phyloP scores from a whole-genome alignment of 2,113 vertebrate species.

The Amphiprion percula region DNA sequence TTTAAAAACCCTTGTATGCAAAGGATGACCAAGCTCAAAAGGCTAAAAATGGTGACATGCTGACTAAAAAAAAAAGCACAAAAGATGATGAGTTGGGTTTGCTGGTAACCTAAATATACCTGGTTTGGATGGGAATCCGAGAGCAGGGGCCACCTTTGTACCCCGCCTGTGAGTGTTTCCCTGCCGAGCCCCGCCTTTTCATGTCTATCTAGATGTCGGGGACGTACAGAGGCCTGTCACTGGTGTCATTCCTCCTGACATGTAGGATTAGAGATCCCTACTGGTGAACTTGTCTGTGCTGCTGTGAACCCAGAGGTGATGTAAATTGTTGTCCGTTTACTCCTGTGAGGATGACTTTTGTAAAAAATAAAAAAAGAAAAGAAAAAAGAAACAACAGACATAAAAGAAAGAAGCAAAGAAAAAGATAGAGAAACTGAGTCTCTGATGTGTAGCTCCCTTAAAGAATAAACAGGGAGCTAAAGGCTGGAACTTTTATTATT shows the following conservation, averaged over 20 bases:
- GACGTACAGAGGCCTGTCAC: constrained; percentile 47
- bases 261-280: constrained; percentile 74
- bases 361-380: constrained; percentile 18
- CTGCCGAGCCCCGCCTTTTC: constrained; percentile 46
- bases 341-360: constrained; percentile 73
- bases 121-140: constrained; percentile 30
- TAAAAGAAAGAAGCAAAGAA: not conserved
- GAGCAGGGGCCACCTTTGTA: constrained; percentile 40
- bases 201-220: constrained; percentile 64
- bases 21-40: constrained; percentile 20
- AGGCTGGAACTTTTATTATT: constrained; percentile 58
- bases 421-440: constrained; percentile 35
- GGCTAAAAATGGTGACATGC: constrained; percentile 29
- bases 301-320: constrained; percentile 80
- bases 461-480: constrained; percentile 51
- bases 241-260: constrained; percentile 60
- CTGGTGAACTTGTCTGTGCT: constrained; percentile 78
- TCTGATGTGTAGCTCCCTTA: constrained; percentile 47
- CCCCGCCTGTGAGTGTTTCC: constrained; percentile 44
- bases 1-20: constrained; percentile 54
- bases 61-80: constrained; percentile 59
- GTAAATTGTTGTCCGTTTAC: constrained; percentile 79
- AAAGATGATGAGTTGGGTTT: constrained; percentile 39
- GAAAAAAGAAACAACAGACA: not conserved
- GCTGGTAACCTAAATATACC: constrained; percentile 41